Evolutionary conservation across 2,797 vertebrate species (phyloP).

Genomic region (Holocentrus rufus): DNA sequence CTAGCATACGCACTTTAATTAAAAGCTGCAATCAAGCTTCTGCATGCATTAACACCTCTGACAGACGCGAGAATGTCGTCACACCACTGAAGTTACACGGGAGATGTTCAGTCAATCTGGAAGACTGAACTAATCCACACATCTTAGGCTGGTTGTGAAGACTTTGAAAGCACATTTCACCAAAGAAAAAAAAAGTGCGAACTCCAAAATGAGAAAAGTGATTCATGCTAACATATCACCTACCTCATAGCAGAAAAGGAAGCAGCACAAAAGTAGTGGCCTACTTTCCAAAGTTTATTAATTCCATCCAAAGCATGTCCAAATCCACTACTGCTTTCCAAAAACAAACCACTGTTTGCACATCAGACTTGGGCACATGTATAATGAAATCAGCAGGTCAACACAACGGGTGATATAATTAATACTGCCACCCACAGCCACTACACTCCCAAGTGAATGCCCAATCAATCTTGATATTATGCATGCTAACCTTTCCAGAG

Average conservation of each 20-base stretch:
- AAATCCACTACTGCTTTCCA: too few species aligned
- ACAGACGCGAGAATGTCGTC: slow-evolving; percentile 70
- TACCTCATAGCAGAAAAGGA: slow-evolving; percentile 27
- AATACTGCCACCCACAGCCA: background rate
- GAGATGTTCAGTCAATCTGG: slow-evolving; percentile 21
- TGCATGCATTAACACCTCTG: slow-evolving; percentile 79
- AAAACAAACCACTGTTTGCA: background rate
- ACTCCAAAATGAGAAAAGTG: slow-evolving; percentile 23
- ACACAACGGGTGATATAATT: background rate
- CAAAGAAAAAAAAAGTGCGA: slow-evolving; percentile 35
- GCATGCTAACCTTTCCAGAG: slow-evolving; percentile 10
- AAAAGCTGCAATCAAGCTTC: slow-evolving; percentile 79
- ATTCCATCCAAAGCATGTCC: background rate
- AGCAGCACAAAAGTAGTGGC: background rate
- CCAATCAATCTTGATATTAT: slow-evolving; percentile 20
- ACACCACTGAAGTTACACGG: slow-evolving; percentile 56
- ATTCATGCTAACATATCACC: slow-evolving; percentile 45
- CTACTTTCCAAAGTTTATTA: background rate
- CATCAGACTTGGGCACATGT: too few species aligned
- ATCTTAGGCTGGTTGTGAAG: slow-evolving; percentile 36
- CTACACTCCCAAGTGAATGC: background rate
- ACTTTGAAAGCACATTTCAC: slow-evolving; percentile 23
- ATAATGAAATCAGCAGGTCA: background rate
- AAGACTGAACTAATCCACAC: slow-evolving; percentile 54
- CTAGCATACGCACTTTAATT: slow-evolving; percentile 72